Evolutionary conservation across 2,888 invertebrate genomes (phyloP).

Genomic region (Mythimna pallens): DNA sequence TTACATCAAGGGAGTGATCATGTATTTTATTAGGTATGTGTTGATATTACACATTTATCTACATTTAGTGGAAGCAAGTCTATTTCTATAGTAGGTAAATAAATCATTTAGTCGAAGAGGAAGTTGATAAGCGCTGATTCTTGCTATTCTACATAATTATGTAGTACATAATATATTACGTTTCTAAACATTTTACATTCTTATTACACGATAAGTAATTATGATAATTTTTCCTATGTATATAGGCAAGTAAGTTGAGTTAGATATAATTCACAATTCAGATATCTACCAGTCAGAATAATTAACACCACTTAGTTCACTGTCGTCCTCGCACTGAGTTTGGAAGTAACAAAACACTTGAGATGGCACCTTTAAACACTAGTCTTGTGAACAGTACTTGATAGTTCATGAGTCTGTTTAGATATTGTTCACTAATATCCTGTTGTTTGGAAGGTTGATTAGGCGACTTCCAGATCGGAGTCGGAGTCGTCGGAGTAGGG

Average conservation of each 20-base stretch:
- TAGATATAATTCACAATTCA: constrained; percentile 58
- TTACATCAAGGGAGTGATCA: constrained; percentile 8
- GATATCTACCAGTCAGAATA: constrained; percentile 51
- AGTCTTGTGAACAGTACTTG: constrained; percentile 30
- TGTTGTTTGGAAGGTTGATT: constrained; percentile 64
- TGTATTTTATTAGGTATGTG: constrained; percentile 3
- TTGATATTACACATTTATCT: constrained; percentile 14
- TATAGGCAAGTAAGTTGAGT: constrained; percentile 55
- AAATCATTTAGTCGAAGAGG: constrained; percentile 40
- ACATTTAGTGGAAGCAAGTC: constrained; percentile 27
- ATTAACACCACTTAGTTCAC: constrained; percentile 43
- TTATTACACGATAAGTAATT: constrained; percentile 58
- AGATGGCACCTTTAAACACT: constrained; percentile 35
- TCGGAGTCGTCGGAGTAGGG: constrained; percentile 93
- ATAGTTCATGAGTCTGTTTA: constrained; percentile 33
- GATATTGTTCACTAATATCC: constrained; percentile 20
- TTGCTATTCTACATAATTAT: constrained; percentile 41
- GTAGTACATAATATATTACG: constrained; percentile 51
- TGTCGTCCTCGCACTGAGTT: constrained; percentile 41
- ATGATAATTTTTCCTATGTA: constrained; percentile 42
- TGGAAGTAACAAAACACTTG: constrained; percentile 41
- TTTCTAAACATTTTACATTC: constrained; percentile 63
- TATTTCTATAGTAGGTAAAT: constrained; percentile 42
- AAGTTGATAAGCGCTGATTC: constrained; percentile 34
- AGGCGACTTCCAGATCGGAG: constrained; percentile 95